These are phyloP conservation scores for Sula dactylatra DNA, from an alignment of 2,113 vertebrate species.

Conservation along the genomic window DNA sequence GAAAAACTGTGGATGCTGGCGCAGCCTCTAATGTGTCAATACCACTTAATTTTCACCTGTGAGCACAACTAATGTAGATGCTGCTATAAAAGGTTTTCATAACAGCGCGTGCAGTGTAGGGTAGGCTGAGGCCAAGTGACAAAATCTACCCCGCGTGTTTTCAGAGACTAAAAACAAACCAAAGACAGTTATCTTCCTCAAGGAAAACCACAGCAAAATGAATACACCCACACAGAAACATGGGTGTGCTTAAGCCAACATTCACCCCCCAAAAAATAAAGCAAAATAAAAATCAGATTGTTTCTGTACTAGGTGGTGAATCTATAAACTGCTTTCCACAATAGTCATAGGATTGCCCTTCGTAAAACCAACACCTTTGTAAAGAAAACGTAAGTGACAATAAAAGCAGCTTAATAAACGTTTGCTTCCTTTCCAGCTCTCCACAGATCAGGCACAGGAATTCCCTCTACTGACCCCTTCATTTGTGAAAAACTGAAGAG, in stretches of 20 bases:
- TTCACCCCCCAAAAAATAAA: not conserved
- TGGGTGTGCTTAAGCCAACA: not conserved
- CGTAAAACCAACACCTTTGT: not conserved
- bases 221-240: rapidly evolving
- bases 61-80: not conserved
- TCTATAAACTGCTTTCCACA: not conserved
- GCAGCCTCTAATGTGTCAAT: not conserved
- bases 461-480: not conserved
- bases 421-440: not conserved
- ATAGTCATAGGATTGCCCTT: not conserved
- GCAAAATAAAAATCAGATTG: not conserved
- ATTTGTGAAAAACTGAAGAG: not conserved
- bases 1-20: not conserved
- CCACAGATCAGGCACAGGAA: not conserved
- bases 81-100: not conserved
- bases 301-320: rapidly evolving
- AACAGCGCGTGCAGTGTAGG: rapidly evolving
- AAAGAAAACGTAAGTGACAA: not conserved
- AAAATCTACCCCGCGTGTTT: not conserved
- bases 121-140: not conserved
- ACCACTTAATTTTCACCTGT: conserved; percentile 12
- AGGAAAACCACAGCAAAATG: not conserved
- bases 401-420: not conserved
- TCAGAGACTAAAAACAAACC: not conserved
- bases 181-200: not conserved